Evolutionary conservation across 2,113 vertebrate genomes (phyloP), one percentile per base, ranked within the genome.

Genomic region (Phyllostomus hastatus): DNA sequence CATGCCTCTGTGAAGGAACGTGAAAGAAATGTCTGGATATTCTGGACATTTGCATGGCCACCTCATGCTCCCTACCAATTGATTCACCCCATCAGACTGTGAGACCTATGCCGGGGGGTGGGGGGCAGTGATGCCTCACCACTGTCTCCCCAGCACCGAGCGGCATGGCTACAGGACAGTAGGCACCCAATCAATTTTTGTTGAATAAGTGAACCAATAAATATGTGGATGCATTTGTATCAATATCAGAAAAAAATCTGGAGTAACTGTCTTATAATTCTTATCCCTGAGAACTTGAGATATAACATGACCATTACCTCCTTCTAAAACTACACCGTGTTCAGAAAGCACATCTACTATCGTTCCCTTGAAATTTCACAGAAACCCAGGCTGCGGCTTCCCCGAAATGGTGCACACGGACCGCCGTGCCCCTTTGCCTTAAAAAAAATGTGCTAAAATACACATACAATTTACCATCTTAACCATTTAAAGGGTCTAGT

Each of bases 91-190:
- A 4, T 84, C 16, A 48, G 64, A 72, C 61, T 41, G 1, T 24
- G 57, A 64, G 35, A 87, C 35, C 54, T 41, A 2, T 1, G 3
- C 10, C 1, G 52, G 5, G 9, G 5, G 9, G 48, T 50, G 2
- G 10, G 5, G 9, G 0, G 0, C 3, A 28, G 28, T 14, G 2
- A 17, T 12, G 4, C 12, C 41, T 78, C 22, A 12, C 31, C 7
- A 5, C 26, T 48, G 24, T 41, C 41, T 43, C n/a, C 43, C 28
- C 11, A 88, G 83, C 28, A 50, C 50, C 48, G 0, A 5, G 33
- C 19, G 28, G 90, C 31, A 35, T 2, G 33, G 16, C 64, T 80
- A 26, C 26, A 69, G 70, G 46, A 38, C 10, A 69, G 4, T 5
- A 41, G n/a, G 78, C 52, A 52, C 10, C 28, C 22, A 87, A 48